phyloP scores from a whole-genome alignment of 2,888 invertebrate species.

The Amblyteles armatorius region DNA sequence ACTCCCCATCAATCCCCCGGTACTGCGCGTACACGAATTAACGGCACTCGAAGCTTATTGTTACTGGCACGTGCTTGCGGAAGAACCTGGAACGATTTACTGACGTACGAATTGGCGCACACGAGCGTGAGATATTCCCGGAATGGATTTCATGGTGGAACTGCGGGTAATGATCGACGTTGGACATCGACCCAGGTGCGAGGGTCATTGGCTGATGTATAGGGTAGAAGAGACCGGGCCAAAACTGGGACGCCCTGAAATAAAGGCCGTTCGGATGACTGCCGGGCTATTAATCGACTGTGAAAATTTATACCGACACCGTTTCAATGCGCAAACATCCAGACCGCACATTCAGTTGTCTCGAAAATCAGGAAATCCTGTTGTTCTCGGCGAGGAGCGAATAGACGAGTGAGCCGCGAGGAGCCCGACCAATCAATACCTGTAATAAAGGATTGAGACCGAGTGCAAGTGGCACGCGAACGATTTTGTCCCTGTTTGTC shows the following conservation, averaged over 20 bases:
- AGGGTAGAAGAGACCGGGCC: background rate
- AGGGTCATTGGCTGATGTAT: background rate
- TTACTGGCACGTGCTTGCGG: conserved; percentile 59
- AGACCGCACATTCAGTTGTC: background rate
- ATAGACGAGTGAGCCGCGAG: conserved; percentile 15
- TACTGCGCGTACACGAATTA: conserved; percentile 61
- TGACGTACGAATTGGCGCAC: conserved; percentile 28
- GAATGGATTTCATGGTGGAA: background rate
- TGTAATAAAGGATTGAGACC: conserved; percentile 31
- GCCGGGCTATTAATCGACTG: background rate
- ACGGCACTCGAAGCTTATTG: conserved; percentile 65
- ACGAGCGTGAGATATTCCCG: conserved; percentile 17
- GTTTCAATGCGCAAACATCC: background rate
- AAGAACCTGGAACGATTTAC: conserved; percentile 55
- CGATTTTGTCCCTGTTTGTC: conserved; percentile 39
- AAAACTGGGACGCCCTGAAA: background rate
- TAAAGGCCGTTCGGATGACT: background rate
- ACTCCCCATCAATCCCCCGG: conserved; percentile 54
- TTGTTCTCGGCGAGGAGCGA: conserved; percentile 23
- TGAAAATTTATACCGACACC: background rate
- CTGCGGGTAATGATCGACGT: conserved; percentile 11
- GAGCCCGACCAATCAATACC: conserved; percentile 39
- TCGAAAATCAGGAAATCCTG: conserved; percentile 1
- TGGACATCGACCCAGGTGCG: background rate
- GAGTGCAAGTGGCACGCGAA: conserved; percentile 42